phyloP scores from a whole-genome alignment of 2,113 vertebrate genomes.

The Spea multiplicata region DNA sequence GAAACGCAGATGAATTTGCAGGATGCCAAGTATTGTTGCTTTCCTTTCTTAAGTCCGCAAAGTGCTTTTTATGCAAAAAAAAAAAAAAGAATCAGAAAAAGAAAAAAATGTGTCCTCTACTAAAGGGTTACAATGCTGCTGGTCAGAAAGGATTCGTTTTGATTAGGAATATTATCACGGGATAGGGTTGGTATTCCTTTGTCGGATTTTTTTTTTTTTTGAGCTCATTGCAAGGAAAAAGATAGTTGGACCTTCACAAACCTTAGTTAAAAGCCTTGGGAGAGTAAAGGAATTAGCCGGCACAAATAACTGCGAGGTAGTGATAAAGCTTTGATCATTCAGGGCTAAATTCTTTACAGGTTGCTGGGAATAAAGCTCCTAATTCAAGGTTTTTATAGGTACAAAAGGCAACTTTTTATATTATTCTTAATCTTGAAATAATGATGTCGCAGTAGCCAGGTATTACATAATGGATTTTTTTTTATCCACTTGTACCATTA shows the following conservation, averaged over 20 bases:
- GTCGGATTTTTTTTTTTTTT: constrained; percentile 46
- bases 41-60: neutral
- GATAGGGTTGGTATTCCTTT: constrained; percentile 38
- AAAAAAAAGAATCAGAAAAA: neutral
- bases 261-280: constrained; percentile 42
- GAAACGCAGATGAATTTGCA: neutral
- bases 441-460: no score
- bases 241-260: constrained; percentile 42
- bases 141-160: constrained; percentile 1
- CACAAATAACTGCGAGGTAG: constrained; percentile 25
- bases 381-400: constrained; percentile 45
- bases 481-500: no score
- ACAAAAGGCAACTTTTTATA: no score
- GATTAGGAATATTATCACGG: constrained; percentile 1
- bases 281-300: constrained; percentile 35
- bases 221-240: constrained; percentile 40
- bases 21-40: neutral
- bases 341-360: constrained; percentile 42
- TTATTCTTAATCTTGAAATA: no score
- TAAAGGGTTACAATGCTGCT: constrained; percentile 1
- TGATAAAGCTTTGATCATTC: constrained; percentile 50
- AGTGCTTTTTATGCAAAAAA: neutral
- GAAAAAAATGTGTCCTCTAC: neutral
- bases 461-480: no score
- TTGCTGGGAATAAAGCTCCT: constrained; percentile 38